Conservation (phyloP, 2,797 vertebrate genomes). For the Gallinago nigripennis region DNA sequence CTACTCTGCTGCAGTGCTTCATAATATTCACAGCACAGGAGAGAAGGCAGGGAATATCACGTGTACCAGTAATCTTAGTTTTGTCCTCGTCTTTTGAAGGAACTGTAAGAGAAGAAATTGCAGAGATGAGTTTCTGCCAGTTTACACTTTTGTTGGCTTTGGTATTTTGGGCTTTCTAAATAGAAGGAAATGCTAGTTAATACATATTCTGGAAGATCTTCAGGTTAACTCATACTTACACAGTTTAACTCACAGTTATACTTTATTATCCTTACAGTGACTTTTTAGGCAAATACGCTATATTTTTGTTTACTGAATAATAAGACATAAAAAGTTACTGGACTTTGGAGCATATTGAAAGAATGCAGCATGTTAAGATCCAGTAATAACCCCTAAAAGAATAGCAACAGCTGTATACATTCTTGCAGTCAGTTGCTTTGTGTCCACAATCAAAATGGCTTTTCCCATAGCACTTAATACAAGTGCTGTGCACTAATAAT, state of each 20-base stretch:
- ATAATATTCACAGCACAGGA: background rate
- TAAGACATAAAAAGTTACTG: background rate
- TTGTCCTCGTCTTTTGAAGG: background rate
- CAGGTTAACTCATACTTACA: fast-evolving
- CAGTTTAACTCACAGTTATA: background rate
- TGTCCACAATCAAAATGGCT: background rate
- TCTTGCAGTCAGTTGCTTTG: background rate
- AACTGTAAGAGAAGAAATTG: background rate
- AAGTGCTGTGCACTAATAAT: background rate
- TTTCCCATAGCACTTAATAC: background rate
- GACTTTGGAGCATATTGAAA: background rate
- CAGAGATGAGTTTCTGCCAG: background rate
- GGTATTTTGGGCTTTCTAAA: background rate
- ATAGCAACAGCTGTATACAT: background rate
- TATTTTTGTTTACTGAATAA: background rate
- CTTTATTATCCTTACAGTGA: background rate
- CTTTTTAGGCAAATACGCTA: background rate
- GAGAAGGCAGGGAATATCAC: background rate
- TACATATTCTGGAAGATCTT: background rate
- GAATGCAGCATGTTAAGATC: fast-evolving
- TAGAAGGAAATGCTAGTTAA: background rate
- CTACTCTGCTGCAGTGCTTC: background rate
- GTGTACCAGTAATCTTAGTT: background rate
- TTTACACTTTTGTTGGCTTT: background rate
- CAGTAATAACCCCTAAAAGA: background rate